Base-by-base conservation (phyloP, 1,140 invertebrate species). In the Maniola jurtina region DNA sequence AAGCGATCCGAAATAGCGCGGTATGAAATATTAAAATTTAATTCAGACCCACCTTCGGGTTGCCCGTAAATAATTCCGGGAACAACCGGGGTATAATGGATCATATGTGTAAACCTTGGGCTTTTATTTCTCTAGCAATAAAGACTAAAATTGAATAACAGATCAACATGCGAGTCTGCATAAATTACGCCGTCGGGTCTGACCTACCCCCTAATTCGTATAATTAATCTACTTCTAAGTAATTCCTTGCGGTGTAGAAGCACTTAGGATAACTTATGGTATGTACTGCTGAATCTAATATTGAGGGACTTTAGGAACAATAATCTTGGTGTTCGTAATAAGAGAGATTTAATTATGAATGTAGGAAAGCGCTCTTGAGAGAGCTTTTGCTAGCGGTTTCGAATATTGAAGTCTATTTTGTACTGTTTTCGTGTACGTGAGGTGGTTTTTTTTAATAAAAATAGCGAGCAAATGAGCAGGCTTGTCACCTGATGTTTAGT, bases 1-100 rank as follows among this genome's bases (percentile, higher is more conserved):
- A 52, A 52, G 16, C 10, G 52, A 25, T 25, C 52, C 7, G 34
- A 34, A 55, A 55, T 55, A 55, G 52, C 52, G 33, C 14, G 15
- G 33, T 25, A 55, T 66, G 57, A 66, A 66, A 66, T 66, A 66
- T 66, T 66, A 66, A 66, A 66, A 66, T 66, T 61, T 66, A 66
- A 66, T 66, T 66, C 48, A 35, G 45, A 55, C 48, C 64, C 15
- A 66, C 64, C 64, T 47, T 61, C 57, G 58, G 48, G 36, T 42
- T 38, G 50, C 55, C 64, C 58, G 57, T 66, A 48, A 66, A 66
- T 66, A 66, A 66, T 66, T 66, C 59, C 58, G 48, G 25, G 6
- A 45, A 38, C 42, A 61, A 61, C 60, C 60, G 25, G 33, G 33
- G 15, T 52, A 50, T 52, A 52, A 61, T 61, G 35, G 45, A 52